phyloP scores from a whole-genome alignment of 2,113 vertebrate genomes.

The Aegotheles bennettii region DNA sequence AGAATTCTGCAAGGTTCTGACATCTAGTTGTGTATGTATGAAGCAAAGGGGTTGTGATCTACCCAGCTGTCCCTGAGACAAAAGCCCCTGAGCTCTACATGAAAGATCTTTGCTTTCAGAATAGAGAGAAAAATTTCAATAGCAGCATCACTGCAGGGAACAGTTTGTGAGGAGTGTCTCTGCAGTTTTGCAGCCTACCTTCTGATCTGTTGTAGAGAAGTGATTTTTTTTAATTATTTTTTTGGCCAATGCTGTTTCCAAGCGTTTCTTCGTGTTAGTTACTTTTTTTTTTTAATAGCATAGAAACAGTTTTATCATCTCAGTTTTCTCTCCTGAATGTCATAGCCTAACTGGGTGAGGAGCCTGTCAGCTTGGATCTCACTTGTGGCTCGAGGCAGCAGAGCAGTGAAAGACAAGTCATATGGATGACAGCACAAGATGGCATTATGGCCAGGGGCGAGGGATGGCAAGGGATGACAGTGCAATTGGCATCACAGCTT shows the following conservation, averaged over 20 bases:
- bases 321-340: neutral
- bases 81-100: neutral
- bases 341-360: neutral
- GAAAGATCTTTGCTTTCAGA: neutral
- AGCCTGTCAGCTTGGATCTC: neutral
- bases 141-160: neutral
- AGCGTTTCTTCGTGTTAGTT: neutral
- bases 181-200: neutral
- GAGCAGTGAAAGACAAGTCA: neutral
- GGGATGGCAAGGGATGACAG: neutral
- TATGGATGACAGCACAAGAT: neutral
- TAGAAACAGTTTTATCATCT: neutral
- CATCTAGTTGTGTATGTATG: neutral
- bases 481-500: neutral
- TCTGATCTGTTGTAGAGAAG: neutral
- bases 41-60: neutral
- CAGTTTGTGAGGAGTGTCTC: neutral
- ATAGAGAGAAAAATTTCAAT: neutral
- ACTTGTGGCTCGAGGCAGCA: neutral
- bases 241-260: neutral
- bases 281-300: neutral
- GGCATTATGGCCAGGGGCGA: neutral
- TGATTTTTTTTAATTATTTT: neutral
- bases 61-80: slow-evolving; percentile 35
- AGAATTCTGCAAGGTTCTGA: slow-evolving; percentile 23